Percentiles rank a stretch among this genome's conserved stretches.
phyloP scores from a whole-genome alignment of 2,888 invertebrate genomes.

The Pandemis heparana region DNA sequence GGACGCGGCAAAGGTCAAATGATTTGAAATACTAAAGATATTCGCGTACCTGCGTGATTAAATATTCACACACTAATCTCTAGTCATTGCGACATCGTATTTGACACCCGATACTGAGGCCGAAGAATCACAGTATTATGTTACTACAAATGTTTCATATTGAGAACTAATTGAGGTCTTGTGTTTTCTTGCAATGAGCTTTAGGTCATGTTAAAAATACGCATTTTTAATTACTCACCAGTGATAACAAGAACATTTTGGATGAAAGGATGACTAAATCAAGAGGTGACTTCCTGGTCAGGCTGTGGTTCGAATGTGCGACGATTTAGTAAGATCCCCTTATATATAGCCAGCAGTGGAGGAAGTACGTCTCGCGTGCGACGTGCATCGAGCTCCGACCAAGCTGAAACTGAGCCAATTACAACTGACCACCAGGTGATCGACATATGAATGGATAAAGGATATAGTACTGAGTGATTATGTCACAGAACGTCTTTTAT shows the following conservation, averaged over 20 bases:
- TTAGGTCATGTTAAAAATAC: neutral
- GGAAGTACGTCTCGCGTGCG: slow-evolving; percentile 63
- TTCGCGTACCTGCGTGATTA: slow-evolving; percentile 24
- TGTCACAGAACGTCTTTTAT: slow-evolving; percentile 28
- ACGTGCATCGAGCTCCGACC: slow-evolving; percentile 59
- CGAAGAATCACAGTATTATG: slow-evolving; percentile 23
- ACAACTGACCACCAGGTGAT: slow-evolving; percentile 68
- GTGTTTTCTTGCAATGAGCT: neutral
- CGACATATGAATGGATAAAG: slow-evolving; percentile 72
- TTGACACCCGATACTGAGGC: slow-evolving; percentile 53
- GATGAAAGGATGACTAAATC: slow-evolving; percentile 61
- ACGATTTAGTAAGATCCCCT: slow-evolving; percentile 81
- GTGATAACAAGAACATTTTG: slow-evolving; percentile 67
- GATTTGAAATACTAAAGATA: slow-evolving; percentile 26
- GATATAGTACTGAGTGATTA: slow-evolving; percentile 58
- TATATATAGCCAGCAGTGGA: slow-evolving; percentile 77
- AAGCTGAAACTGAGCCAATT: slow-evolving; percentile 78
- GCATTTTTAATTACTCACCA: slow-evolving; percentile 60
- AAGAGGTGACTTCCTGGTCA: slow-evolving; percentile 80
- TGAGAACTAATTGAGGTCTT: neutral
- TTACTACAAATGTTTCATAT: slow-evolving; percentile 2
- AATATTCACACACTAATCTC: slow-evolving; percentile 45
- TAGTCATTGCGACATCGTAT: slow-evolving; percentile 59
- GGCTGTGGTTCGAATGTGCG: slow-evolving; percentile 78
- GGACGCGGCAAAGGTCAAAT: slow-evolving; percentile 33